Evolutionary conservation across 2,113 vertebrate genomes (phyloP).

Genomic region (Lathamus discolor): DNA sequence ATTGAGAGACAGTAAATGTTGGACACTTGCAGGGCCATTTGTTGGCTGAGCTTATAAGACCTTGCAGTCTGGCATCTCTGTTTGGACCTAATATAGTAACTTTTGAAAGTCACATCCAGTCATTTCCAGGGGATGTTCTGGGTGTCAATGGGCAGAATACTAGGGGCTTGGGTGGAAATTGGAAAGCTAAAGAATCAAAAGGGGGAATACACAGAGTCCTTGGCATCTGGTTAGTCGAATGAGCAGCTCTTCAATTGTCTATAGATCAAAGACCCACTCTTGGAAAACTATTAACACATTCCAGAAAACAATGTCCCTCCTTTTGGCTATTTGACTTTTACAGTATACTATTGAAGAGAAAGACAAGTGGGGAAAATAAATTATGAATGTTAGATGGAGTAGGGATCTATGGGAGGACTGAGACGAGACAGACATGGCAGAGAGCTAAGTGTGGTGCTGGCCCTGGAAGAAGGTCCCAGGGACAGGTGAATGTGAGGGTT

Average conservation of each 20-base stretch:
- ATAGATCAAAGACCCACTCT: neutral
- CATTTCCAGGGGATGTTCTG: neutral
- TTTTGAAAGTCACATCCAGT: neutral
- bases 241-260: neutral
- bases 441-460: rapidly evolving
- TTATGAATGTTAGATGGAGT: neutral
- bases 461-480: neutral
- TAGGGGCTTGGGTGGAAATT: neutral
- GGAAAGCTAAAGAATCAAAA: neutral
- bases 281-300: neutral
- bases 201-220: neutral
- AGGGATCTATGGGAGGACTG: neutral
- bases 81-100: neutral
- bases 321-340: conserved; percentile 5
- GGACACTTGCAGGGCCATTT: neutral
- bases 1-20: neutral
- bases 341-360: neutral
- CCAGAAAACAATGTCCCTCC: neutral
- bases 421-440: neutral
- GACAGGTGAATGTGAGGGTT: neutral
- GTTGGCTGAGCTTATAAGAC: neutral
- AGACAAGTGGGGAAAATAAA: neutral
- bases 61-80: neutral
- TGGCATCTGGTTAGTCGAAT: neutral
- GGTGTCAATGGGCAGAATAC: neutral